These are phyloP conservation scores for Nomia melanderi DNA, from an alignment of 1,140 invertebrate genomes.

Conservation along the genomic window DNA sequence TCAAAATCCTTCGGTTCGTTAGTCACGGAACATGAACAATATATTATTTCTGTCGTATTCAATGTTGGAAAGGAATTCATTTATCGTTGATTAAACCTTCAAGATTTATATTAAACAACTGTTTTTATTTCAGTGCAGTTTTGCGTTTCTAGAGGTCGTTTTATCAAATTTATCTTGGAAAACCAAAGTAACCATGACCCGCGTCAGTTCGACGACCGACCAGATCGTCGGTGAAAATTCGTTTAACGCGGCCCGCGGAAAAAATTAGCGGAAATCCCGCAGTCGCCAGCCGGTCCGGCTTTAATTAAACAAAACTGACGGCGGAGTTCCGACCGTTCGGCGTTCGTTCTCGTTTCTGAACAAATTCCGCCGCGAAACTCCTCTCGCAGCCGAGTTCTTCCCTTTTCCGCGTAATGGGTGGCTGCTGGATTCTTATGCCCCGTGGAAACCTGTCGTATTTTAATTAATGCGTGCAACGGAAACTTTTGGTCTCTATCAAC, in stretches of 20 bases:
- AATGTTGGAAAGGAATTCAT: no score
- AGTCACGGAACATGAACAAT: no score
- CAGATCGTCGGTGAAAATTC: background rate
- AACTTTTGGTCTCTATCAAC: no score
- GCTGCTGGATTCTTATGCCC: background rate
- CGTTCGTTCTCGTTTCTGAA: constrained; percentile 15
- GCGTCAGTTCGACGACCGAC: background rate
- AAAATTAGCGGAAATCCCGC: constrained; percentile 18
- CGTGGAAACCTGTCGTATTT: background rate
- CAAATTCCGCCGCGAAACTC: constrained; percentile 14
- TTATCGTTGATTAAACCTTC: no score
- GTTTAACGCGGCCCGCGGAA: background rate
- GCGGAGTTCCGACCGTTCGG: constrained; percentile 5
- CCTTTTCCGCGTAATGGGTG: background rate
- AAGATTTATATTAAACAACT: no score
- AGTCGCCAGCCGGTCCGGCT: background rate
- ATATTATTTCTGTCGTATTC: no score
- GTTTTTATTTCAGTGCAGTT: no score
- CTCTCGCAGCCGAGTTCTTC: background rate
- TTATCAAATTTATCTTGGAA: no score
- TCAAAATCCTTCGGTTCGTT: no score
- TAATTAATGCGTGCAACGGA: no score
- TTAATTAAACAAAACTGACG: constrained; percentile 39
- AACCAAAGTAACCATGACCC: no score
- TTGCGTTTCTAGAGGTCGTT: no score